phyloP scores from a whole-genome alignment of 2,797 vertebrate species.

The Lutra lutra region DNA sequence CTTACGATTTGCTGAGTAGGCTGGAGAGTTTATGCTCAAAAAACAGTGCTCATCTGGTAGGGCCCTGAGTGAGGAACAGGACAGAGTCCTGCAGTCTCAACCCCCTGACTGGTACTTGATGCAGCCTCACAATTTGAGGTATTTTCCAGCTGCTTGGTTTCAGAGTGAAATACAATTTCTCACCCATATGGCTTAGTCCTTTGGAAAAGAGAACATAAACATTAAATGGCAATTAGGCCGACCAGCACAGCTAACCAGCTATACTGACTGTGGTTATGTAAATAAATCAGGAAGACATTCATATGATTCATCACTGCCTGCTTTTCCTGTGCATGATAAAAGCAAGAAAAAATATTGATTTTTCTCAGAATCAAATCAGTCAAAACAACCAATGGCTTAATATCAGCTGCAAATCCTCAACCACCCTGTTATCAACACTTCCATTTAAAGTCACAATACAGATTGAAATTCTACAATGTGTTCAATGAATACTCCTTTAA shows the following conservation, averaged over 20 bases:
- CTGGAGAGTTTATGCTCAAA: neutral
- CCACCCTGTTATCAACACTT: neutral
- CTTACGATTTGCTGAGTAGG: neutral
- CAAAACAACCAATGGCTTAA: neutral
- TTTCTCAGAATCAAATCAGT: neutral
- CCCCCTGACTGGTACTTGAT: neutral
- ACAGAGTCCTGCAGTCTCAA: neutral
- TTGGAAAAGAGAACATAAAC: neutral
- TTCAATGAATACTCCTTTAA: neutral
- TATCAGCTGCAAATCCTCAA: neutral
- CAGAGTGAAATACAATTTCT: neutral
- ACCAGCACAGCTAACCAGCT: neutral
- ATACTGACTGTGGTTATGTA: neutral
- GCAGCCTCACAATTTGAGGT: neutral
- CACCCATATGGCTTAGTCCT: neutral
- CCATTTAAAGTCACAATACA: neutral
- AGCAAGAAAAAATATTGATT: neutral
- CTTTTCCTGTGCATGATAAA: neutral
- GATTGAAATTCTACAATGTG: neutral
- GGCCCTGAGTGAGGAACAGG: neutral
- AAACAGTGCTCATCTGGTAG: neutral
- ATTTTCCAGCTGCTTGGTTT: neutral
- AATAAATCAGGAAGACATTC: neutral
- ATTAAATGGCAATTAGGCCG: neutral
- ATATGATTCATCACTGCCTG: neutral